Evolutionary conservation across 2,888 invertebrate species (phyloP), one percentile per base, ranked within the genome.

Genomic region (Leucoptera coffeella): DNA sequence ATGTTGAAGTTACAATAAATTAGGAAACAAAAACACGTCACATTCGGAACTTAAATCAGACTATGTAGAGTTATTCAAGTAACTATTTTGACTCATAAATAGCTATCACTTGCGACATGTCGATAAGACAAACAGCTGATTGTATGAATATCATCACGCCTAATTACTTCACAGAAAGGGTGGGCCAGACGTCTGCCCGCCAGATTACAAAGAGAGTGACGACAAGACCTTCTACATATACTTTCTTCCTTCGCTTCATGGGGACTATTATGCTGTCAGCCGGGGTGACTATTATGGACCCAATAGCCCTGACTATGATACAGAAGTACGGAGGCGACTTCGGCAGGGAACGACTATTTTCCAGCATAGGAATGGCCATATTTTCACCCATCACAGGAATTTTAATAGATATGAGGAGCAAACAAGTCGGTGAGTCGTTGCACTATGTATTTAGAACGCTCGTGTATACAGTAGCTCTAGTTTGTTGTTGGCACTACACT

Each of bases 281-380:
- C 14, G 84, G 86, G n/a, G 85, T 89, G 1, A 87, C 87, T 8
- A 83, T 92, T 29, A 82, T 90, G 79, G 91, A 92, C 56, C 89
- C 91, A 0, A 87, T 90, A 34, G 86, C 89, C 1, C 60, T 91
- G 33, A 85, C 84, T 8, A 82, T 88, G 78, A 85, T 91, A 36
- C 88, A 88, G 50, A 81, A 84, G 45, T 83, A 84, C 42, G 84
- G 85, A 1, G 85, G 86, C 2, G 85, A 87, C 49, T 87, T 86
- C 48, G 88, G 87, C 1, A 74, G 85, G 41, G 87, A 88, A 47
- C 73, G 86, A 39, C 57, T 87, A 19, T 85, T 86, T 55, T 85
- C 85, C 6, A 85, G 85, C 40, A 75, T 87, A 31, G 87, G 86
- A 35, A 85, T 85, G 84, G 86, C 86, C 14, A 77, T 85, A 45